These are phyloP conservation scores for Dallia pectoralis DNA, from an alignment of 2,797 vertebrate species.

Conservation along the genomic window DNA sequence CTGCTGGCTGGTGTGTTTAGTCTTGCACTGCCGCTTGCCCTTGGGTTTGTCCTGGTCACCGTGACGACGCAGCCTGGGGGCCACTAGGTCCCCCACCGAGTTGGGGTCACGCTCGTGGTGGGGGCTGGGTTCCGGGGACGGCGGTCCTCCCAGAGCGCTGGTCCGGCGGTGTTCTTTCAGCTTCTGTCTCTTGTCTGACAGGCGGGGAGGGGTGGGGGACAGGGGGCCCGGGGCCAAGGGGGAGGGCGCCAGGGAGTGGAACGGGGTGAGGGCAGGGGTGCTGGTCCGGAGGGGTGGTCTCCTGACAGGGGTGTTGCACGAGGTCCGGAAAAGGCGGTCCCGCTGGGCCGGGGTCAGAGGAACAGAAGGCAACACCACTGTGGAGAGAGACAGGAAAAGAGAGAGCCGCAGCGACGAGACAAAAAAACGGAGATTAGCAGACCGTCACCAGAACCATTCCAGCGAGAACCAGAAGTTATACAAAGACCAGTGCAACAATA, in stretches of 20 bases:
- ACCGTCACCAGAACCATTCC: background rate
- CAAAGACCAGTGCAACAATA: background rate
- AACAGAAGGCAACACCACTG: conserved; percentile 68
- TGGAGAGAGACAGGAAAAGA: conserved; percentile 11
- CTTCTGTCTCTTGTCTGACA: conserved; percentile 78
- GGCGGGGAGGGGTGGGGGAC: conserved; percentile 66
- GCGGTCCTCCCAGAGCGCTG: conserved; percentile 64
- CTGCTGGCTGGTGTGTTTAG: conserved; percentile 84
- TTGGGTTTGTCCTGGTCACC: conserved; percentile 82
- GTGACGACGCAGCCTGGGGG: conserved; percentile 78
- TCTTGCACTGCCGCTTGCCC: conserved; percentile 92
- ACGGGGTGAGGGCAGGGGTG: conserved; percentile 59
- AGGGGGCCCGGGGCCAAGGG: conserved; percentile 34
- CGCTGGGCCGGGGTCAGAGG: conserved; percentile 70
- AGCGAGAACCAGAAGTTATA: background rate
- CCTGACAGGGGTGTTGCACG: conserved; percentile 11
- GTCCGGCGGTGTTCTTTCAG: conserved; percentile 82
- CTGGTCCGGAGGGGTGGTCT: conserved; percentile 69
- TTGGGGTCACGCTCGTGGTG: background rate
- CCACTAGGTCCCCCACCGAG: conserved; percentile 46
- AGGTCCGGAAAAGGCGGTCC: conserved; percentile 58
- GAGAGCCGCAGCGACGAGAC: conserved; percentile 4
- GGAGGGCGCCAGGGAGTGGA: conserved; percentile 39
- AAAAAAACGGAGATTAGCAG: conserved; percentile 7
- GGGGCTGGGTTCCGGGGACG: conserved; percentile 57